Percentiles rank a stretch among this genome's conserved stretches.
phyloP scores from a whole-genome alignment of 2,113 vertebrate genomes.

The Melierax canorus region DNA sequence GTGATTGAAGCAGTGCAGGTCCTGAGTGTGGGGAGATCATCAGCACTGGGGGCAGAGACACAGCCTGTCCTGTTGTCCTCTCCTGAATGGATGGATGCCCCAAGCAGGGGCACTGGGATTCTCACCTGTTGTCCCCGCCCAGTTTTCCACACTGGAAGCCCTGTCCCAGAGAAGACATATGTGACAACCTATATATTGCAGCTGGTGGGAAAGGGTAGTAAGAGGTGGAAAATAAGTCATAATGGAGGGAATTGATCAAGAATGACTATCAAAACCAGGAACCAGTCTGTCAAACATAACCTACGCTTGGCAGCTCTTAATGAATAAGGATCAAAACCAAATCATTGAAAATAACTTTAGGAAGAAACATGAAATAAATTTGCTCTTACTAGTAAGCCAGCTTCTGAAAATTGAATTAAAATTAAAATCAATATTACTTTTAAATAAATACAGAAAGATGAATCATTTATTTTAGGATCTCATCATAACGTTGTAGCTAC shows the following conservation, averaged over 20 bases:
- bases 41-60: rapidly evolving
- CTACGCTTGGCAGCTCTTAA: neutral
- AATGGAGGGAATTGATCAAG: neutral
- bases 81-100: neutral
- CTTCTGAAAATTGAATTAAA: neutral
- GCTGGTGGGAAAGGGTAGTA: neutral
- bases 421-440: neutral
- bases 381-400: neutral
- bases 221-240: neutral
- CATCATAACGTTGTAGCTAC: rapidly evolving
- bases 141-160: neutral
- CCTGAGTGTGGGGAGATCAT: neutral
- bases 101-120: neutral
- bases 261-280: neutral
- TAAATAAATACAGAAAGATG: neutral
- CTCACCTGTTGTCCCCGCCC: neutral
- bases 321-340: neutral
- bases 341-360: neutral
- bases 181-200: neutral
- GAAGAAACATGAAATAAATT: neutral
- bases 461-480: neutral
- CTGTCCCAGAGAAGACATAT: neutral
- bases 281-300: neutral
- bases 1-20: neutral
- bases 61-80: neutral